Evolutionary conservation across 2,888 invertebrate species (phyloP).

Genomic region (Dicyrtomina minuta): DNA sequence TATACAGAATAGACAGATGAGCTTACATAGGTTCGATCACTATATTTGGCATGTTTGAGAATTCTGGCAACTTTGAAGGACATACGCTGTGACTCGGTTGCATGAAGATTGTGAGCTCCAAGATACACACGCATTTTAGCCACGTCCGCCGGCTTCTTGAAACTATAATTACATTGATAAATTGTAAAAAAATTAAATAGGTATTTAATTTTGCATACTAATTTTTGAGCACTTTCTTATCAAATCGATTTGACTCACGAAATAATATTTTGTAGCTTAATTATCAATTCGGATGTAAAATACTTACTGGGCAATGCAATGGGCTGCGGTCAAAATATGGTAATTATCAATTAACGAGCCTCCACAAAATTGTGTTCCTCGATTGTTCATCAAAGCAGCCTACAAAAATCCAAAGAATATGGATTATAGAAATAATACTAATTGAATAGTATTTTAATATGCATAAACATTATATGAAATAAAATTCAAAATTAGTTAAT

Average conservation of each 20-base stretch:
- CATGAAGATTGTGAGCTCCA: slow-evolving; percentile 79
- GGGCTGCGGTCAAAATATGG: slow-evolving; percentile 82
- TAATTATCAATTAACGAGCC: slow-evolving; percentile 57
- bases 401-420: no score
- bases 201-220: no score
- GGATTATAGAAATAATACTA: no score
- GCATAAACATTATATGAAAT: no score
- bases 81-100: slow-evolving; percentile 72
- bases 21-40: slow-evolving; percentile 74
- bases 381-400: slow-evolving; percentile 46
- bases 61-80: slow-evolving; percentile 78
- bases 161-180: slow-evolving; percentile 37
- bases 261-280: background rate
- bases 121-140: slow-evolving; percentile 76
- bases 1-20: background rate
- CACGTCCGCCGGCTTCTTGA: slow-evolving; percentile 71
- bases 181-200: no score
- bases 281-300: background rate
- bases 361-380: slow-evolving; percentile 43
- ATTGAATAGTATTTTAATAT: no score
- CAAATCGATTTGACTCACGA: background rate
- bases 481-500: slow-evolving; percentile 8
- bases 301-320: slow-evolving; percentile 83
- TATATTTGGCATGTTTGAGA: slow-evolving; percentile 79
- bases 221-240: no score